Percentiles rank a stretch among this genome's conserved stretches.
Conservation (phyloP, 2,797 vertebrate genomes). For the Pangasius larnaudii region DNA sequence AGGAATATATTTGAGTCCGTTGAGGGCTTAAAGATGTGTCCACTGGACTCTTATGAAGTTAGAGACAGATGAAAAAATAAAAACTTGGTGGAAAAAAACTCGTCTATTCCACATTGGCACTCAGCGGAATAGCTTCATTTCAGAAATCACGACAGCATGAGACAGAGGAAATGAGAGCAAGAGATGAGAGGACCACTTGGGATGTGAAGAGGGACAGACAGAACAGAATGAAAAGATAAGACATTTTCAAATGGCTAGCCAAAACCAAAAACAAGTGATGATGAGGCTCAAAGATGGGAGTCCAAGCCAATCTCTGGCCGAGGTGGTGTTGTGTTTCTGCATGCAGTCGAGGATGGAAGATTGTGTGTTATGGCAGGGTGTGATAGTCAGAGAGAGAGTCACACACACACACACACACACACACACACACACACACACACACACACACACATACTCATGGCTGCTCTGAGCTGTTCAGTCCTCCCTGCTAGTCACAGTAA, state of each 20-base stretch:
- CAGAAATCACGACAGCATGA: neutral
- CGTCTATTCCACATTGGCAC: neutral
- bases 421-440: conserved; percentile 25
- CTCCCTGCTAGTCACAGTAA: neutral
- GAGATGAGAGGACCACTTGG: conserved; percentile 22
- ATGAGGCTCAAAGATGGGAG: neutral
- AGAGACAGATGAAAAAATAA: neutral
- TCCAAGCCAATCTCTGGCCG: neutral
- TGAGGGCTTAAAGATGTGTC: no score
- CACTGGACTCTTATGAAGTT: conserved; percentile 1
- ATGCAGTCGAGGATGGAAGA: neutral
- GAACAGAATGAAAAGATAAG: conserved; percentile 3
- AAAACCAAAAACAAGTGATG: neutral
- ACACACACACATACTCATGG: neutral
- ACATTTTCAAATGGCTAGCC: neutral
- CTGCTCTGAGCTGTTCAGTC: neutral
- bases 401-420: conserved; percentile 14
- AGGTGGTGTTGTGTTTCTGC: neutral
- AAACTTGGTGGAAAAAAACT: neutral
- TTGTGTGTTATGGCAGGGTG: neutral
- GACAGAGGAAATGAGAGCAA: conserved; percentile 19
- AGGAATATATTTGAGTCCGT: neutral
- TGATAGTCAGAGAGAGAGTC: neutral
- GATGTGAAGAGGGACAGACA: neutral
- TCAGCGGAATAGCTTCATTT: conserved; percentile 21